A percentile compares a stretch with the other conserved stretches of the same genome.
Evolutionary conservation across 2,797 vertebrate species (phyloP).

Genomic region (Myoxocephalus aenaeus): DNA sequence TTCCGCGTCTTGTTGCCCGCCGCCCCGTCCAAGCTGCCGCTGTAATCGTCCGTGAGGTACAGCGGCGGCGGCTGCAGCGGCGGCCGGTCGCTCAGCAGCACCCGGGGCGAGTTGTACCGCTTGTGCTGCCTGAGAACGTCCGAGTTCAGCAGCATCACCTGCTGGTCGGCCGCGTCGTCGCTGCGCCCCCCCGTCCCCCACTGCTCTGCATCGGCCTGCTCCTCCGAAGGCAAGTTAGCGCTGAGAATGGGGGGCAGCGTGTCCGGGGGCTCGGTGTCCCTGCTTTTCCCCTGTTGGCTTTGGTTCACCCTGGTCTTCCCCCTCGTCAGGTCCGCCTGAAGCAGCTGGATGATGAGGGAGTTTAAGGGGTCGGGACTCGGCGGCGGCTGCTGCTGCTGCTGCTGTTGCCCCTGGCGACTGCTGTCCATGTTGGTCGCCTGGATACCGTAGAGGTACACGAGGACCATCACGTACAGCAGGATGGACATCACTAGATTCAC

Average conservation of each 20-base stretch:
- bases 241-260: slow-evolving; percentile 49
- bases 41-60: slow-evolving; percentile 92
- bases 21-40: slow-evolving; percentile 62
- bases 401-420: slow-evolving; percentile 69
- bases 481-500: slow-evolving; percentile 99
- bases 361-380: slow-evolving; percentile 93
- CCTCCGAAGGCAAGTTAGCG: slow-evolving; percentile 51
- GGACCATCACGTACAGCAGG: slow-evolving; percentile 99
- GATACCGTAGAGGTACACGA: slow-evolving; percentile 97
- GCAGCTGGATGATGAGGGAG: slow-evolving; percentile 95
- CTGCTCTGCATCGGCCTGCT: slow-evolving; percentile 47
- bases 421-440: slow-evolving; percentile 94
- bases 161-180: slow-evolving; percentile 75
- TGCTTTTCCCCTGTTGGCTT: slow-evolving; percentile 66
- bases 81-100: slow-evolving; percentile 91
- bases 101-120: slow-evolving; percentile 92
- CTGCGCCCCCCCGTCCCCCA: slow-evolving; percentile 50
- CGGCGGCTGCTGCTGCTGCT: slow-evolving; percentile 73
- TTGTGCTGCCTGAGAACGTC: slow-evolving; percentile 93
- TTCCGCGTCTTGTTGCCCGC: slow-evolving; percentile 88
- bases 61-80: slow-evolving; percentile 93
- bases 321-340: slow-evolving; percentile 94
- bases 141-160: slow-evolving; percentile 83
- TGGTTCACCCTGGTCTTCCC: slow-evolving; percentile 76
- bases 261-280: slow-evolving; percentile 52